Evolutionary conservation across 1,140 invertebrate genomes (phyloP).

Genomic region (Ceratosolen fusciceps): DNA sequence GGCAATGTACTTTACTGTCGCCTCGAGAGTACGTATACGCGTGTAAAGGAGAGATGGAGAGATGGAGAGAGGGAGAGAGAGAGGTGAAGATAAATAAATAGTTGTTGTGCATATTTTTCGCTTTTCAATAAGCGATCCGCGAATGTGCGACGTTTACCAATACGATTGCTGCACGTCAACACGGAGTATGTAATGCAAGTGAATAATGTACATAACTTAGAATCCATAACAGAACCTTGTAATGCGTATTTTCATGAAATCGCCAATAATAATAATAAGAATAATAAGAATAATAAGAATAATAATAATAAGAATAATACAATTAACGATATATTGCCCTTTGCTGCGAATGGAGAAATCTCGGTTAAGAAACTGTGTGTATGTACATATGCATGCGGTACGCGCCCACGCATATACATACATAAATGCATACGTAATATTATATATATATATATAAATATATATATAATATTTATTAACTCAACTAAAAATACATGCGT

Average conservation of each 20-base stretch:
- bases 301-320: too few species aligned
- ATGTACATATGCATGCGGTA: slow-evolving; percentile 42
- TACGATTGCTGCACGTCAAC: slow-evolving; percentile 1
- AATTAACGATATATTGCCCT: slow-evolving; percentile 8
- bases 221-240: slow-evolving; percentile 13
- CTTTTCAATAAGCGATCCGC: background rate
- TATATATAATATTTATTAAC: slow-evolving; percentile 51
- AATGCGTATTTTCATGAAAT: too few species aligned
- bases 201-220: slow-evolving; percentile 36
- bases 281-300: too few species aligned
- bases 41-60: background rate
- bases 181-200: background rate
- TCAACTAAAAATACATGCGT: slow-evolving; percentile 51
- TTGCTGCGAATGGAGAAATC: background rate
- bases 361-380: too few species aligned
- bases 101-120: slow-evolving; percentile 7
- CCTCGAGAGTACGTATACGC: too few species aligned
- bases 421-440: slow-evolving; percentile 6
- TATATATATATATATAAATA: slow-evolving; percentile 28
- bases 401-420: too few species aligned
- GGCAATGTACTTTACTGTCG: too few species aligned
- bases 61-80: background rate
- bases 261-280: too few species aligned
- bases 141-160: background rate
- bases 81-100: background rate